Evolutionary conservation across 23 tunicate genomes (phyloP), one percentile per base, ranked within the genome.

Genomic region (Ascidia mentula): DNA sequence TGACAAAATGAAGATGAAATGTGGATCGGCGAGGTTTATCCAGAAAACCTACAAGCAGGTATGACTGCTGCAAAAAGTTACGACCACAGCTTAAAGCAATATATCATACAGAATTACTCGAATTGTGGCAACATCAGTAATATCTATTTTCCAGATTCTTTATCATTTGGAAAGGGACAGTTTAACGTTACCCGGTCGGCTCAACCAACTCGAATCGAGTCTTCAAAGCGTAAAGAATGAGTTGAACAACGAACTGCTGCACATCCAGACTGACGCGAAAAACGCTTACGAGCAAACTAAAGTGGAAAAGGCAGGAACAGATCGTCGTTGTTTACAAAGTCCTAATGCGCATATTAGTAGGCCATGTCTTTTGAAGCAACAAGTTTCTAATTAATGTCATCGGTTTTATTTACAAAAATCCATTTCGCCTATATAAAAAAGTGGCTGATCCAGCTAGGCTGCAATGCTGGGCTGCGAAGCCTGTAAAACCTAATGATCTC

Each of bases 1-100:
- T 22, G 95, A 89, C 46, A 89, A 89, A 72, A 89, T 89, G 95
- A n/a, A 33, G 46, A 59, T 84, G 81, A 89, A 89, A 46, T 85
- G 45, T 38, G 36, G 82, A 20, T 89, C 95, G 53, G 88, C 88
- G 6, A 37, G 79, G 37, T 89, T 59, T 75, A 60, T 89, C 12
- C 87, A 89, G 31, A 84, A 73, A 40, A 84, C 87, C 6, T 89
- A 89, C 69, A 45, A 72, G 28, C 72, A 86, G 85, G 90, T 86
- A 17, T 17, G n/a, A 82, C n/a, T n/a, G n/a, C n/a, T n/a, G n/a
- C 40, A 65, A 38, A 39, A 37, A 15, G 6, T 36, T 6, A 33
- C 46, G 30, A 74, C 59, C 53, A 33, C 36, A 18, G 38, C 13
- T 71, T 71, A 22, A 28, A 71, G 32, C 31, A 71, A 71, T 9